phyloP scores from a whole-genome alignment of 2,888 invertebrate genomes.

The Luperina testacea region DNA sequence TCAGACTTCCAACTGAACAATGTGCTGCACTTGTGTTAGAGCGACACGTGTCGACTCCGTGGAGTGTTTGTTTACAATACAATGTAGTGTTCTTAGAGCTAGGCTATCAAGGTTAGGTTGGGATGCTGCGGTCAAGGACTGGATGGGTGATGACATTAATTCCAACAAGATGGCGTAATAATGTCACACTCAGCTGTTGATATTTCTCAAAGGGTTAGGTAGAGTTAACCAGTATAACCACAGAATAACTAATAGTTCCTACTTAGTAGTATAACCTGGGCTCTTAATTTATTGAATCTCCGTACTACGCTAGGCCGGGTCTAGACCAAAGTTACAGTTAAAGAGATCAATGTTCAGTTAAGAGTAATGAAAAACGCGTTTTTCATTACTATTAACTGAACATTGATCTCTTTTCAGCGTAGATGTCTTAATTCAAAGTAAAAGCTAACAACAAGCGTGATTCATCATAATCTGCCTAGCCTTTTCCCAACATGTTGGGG shows the following conservation, averaged over 20 bases:
- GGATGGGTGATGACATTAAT: too few relatives aligned
- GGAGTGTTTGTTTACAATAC: neutral
- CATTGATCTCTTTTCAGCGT: neutral
- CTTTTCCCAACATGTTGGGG: too few relatives aligned
- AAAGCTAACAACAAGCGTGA: neutral
- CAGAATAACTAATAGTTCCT: too few relatives aligned
- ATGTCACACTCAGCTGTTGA: neutral
- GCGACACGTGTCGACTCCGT: constrained; percentile 33
- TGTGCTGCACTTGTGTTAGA: neutral
- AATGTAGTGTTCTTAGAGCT: constrained; percentile 5
- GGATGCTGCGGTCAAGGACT: too few relatives aligned
- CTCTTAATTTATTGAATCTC: too few relatives aligned
- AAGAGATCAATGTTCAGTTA: too few relatives aligned
- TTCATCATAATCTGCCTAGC: neutral
- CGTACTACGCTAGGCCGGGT: too few relatives aligned
- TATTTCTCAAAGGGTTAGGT: neutral
- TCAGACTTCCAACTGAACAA: constrained; percentile 23
- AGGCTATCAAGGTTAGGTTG: too few relatives aligned
- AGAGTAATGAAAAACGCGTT: too few relatives aligned
- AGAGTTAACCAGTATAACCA: too few relatives aligned
- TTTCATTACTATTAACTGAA: neutral
- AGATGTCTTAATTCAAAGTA: neutral
- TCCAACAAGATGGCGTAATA: neutral
- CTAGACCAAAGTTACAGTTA: too few relatives aligned
- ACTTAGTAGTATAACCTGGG: too few relatives aligned